Evolutionary conservation across 2,113 vertebrate genomes (phyloP).

Genomic region (Strix uralensis): DNA sequence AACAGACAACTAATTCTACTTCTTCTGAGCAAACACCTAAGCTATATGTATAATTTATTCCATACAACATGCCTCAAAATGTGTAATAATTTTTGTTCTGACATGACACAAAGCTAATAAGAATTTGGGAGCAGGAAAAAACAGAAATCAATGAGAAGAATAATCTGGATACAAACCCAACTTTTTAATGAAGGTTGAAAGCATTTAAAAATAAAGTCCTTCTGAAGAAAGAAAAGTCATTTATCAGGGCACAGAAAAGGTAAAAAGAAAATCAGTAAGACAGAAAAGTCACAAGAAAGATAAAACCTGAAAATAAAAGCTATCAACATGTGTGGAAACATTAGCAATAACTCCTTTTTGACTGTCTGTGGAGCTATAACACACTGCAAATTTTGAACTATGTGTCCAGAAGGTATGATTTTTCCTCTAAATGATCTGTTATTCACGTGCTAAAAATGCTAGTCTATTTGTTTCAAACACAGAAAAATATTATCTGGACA

Average conservation of each 20-base stretch:
- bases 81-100: not conserved
- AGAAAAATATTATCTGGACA: not conserved
- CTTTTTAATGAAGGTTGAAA: not conserved
- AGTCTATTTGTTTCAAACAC: not conserved
- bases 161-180: not conserved
- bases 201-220: not conserved
- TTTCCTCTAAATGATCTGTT: not conserved
- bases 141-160: not conserved
- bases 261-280: not conserved
- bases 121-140: not conserved
- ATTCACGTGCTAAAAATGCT: not conserved
- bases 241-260: not conserved
- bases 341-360: not conserved
- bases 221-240: not conserved
- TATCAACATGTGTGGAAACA: not conserved
- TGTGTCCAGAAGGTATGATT: not conserved
- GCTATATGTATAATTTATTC: not conserved
- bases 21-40: not conserved
- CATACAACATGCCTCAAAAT: not conserved
- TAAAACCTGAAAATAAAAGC: not conserved
- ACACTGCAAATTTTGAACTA: not conserved
- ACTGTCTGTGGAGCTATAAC: not conserved
- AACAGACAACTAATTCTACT: not conserved
- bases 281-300: not conserved
- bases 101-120: not conserved